Conservation (phyloP, 2,113 vertebrate genomes). For the Gymnocephalus cernua region DNA sequence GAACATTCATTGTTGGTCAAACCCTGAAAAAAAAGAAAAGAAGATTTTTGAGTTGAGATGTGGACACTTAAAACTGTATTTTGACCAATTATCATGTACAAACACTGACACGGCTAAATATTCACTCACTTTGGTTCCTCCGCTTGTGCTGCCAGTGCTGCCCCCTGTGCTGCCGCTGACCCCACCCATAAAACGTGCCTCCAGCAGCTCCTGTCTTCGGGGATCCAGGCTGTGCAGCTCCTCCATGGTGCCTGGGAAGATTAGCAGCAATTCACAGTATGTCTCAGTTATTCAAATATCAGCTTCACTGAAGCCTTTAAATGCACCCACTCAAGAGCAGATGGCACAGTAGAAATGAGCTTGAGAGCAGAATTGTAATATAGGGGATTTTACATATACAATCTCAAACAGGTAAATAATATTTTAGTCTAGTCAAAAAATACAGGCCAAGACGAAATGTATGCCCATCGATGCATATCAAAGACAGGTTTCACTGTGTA, state of each 20-base stretch:
- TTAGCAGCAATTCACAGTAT: conserved; percentile 40
- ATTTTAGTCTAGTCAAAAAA: conserved; percentile 33
- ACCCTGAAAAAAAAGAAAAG: conserved; percentile 83
- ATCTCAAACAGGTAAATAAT: conserved; percentile 12
- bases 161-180: conserved; percentile 95
- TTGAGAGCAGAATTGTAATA: conserved; percentile 19
- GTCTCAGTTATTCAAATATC: conserved; percentile 35
- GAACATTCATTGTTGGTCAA: conserved; percentile 99
- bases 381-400: background rate
- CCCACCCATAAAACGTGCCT: conserved; percentile 97
- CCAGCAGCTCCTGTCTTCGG: conserved; percentile 97
- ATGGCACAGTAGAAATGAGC: conserved; percentile 23
- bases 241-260: conserved; percentile 94
- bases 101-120: background rate
- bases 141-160: conserved; percentile 96
- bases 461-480: background rate
- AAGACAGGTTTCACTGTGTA: conserved; percentile 17
- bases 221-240: conserved; percentile 99
- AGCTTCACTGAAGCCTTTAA: conserved; percentile 36
- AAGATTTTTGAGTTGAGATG: conserved; percentile 10
- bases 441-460: conserved; percentile 15
- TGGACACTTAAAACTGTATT: background rate
- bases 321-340: conserved; percentile 24
- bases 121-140: conserved; percentile 95
- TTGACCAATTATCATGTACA: background rate